Evolutionary conservation across 2,888 invertebrate genomes (phyloP).

Genomic region (Drosophila seclusa): DNA sequence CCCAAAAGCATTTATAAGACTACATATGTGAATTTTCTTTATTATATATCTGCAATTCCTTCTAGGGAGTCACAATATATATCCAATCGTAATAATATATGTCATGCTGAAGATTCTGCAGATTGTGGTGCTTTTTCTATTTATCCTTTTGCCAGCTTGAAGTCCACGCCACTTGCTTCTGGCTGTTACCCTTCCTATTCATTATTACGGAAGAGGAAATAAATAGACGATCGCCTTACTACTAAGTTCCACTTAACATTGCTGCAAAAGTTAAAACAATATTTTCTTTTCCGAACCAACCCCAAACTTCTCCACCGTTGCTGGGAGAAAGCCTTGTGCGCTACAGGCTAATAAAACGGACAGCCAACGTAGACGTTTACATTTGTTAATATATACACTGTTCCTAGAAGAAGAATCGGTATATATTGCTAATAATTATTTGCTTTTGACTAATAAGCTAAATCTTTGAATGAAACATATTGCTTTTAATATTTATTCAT

Average conservation of each 20-base stretch:
- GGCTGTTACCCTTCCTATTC: constrained; percentile 3
- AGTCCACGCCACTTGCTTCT: neutral
- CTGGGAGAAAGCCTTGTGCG: constrained; percentile 26
- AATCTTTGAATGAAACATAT: neutral
- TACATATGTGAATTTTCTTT: neutral
- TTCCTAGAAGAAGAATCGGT: neutral
- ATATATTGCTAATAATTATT: neutral
- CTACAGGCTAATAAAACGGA: constrained; percentile 25
- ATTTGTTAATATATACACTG: constrained; percentile 43
- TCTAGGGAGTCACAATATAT: too few relatives aligned
- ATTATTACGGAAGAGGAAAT: neutral
- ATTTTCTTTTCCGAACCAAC: constrained; percentile 66
- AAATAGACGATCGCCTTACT: constrained; percentile 19
- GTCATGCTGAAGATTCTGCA: neutral
- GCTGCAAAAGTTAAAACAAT: constrained; percentile 80
- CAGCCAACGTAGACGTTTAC: constrained; percentile 18
- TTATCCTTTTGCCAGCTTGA: neutral
- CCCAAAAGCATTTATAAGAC: neutral
- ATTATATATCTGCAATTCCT: neutral
- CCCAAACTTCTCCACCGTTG: constrained; percentile 26
- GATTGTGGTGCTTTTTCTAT: neutral
- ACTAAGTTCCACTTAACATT: constrained; percentile 55
- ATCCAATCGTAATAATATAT: neutral
- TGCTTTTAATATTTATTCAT: neutral
- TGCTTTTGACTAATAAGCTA: too few relatives aligned